Percentiles rank a stretch among this genome's conserved stretches.
phyloP scores from a whole-genome alignment of 2,888 invertebrate genomes.

The Rugalucina vietnamica region DNA sequence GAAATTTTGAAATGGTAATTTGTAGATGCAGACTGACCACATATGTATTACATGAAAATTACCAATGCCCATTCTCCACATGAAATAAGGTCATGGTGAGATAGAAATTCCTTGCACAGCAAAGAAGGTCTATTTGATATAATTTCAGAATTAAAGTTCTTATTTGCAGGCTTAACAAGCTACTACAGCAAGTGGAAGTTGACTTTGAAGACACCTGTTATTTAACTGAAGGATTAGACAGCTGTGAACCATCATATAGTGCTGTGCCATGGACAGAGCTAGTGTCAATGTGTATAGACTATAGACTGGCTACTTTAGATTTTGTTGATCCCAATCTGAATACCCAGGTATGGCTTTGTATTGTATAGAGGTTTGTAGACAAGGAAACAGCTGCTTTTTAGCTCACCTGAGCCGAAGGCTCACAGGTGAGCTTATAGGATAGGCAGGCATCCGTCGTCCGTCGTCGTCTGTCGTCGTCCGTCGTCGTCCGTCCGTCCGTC shows the following conservation, averaged over 20 bases:
- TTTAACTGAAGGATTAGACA: conserved; percentile 65
- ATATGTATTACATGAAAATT: too few species aligned
- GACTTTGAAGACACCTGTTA: conserved; percentile 76
- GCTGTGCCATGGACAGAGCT: conserved; percentile 79
- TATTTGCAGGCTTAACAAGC: conserved; percentile 63
- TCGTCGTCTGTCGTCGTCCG: too few species aligned
- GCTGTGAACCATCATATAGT: conserved; percentile 73
- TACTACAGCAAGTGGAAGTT: conserved; percentile 64
- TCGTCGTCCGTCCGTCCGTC: too few species aligned
- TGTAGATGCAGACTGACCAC: too few species aligned
- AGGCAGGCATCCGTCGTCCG: too few species aligned
- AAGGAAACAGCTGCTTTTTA: too few species aligned
- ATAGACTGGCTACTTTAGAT: conserved; percentile 65
- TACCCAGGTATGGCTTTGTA: conserved; percentile 39
- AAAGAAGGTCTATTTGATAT: background rate
- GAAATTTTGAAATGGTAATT: too few species aligned
- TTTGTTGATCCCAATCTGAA: conserved; percentile 62
- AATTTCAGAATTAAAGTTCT: background rate
- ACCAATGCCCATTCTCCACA: too few species aligned
- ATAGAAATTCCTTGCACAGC: too few species aligned
- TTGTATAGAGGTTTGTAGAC: too few species aligned
- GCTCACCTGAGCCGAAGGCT: too few species aligned
- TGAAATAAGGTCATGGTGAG: background rate
- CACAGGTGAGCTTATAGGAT: too few species aligned
- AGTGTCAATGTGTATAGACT: conserved; percentile 75